Base-by-base conservation (phyloP, 2,797 vertebrate species). In the Parotocinclus haroldoi region DNA sequence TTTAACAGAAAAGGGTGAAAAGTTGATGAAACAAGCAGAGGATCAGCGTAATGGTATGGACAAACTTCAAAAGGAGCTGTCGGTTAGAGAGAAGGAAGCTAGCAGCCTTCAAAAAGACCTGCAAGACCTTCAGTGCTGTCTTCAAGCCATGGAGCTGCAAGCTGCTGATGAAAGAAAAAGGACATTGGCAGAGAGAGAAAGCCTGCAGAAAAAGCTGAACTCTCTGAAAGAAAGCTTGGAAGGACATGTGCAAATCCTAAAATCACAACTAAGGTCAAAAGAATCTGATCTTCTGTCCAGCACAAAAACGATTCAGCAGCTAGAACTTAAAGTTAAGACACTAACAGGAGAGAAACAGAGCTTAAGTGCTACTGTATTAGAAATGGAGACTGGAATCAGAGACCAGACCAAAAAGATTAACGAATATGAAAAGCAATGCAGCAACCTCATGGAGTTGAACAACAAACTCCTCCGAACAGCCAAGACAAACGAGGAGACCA, bases 61-160 rank as follows among this genome's bases (percentile, higher is more conserved):
- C 58, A 83, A 80, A 0, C 83, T 94, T 55, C 88, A 86, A 77
- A 86, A 87, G 10, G 80, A 83, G 1, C 77, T 93, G 56, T 78
- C 78, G 0, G 44, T 79, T 56, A 90, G 88, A 83, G 89, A 87
- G 56, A 89, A 89, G 67, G 91, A 93, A 73, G 66, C 82, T 2
- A 79, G 81, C 78, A 87, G 90, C 76, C 81, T 96, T 9, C 89
- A 87, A 68, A 87, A 50, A 68, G 90, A 91, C 77, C 83, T 95
- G 52, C 88, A 83, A 74, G 88, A 89, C 69, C 82, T 87, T 0
- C 85, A 92, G 73, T 78, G 68, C 59, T 83, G 83, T 51, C 17
- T 92, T 66, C 86, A 93, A 68, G 80, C 84, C 44, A 82, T 92
- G 77, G 88, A 91, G 72, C 82, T 86, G 63, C 79, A 85, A 67